Evolutionary conservation across 2,888 invertebrate genomes (phyloP).

Genomic region (Julus scandinavius): DNA sequence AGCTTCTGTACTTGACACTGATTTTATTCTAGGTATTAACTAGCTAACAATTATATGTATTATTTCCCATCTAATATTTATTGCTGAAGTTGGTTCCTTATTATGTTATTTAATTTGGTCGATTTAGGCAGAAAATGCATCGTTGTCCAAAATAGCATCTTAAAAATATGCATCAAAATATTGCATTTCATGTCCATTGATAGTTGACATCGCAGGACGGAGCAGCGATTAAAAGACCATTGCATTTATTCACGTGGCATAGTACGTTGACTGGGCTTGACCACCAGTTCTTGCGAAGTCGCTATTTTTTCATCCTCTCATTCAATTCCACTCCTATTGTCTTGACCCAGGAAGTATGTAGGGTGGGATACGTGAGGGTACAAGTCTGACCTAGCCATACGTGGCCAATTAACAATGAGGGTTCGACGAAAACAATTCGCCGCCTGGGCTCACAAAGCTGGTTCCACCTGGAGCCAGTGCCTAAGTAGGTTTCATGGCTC

Average conservation of each 20-base stretch:
- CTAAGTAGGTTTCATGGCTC: conserved; percentile 24
- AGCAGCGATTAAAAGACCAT: background rate
- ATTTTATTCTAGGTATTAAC: too few relatives aligned
- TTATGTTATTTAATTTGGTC: too few relatives aligned
- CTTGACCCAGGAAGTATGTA: conserved; percentile 33
- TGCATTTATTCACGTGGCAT: background rate
- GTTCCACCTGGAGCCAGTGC: background rate
- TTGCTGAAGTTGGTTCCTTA: too few relatives aligned
- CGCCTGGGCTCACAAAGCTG: background rate
- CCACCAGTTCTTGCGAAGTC: conserved; percentile 2
- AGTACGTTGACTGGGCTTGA: background rate
- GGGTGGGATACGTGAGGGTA: conserved; percentile 26
- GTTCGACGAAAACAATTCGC: background rate
- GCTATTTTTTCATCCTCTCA: background rate
- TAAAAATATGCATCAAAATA: too few relatives aligned
- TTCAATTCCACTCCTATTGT: conserved; percentile 25
- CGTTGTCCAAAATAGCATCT: too few relatives aligned
- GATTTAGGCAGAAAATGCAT: too few relatives aligned
- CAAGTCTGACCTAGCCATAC: conserved; percentile 27
- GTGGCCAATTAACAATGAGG: conserved; percentile 23
- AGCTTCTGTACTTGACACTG: too few relatives aligned
- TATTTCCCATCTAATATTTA: too few relatives aligned
- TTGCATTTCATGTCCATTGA: too few relatives aligned
- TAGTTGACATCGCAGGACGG: background rate
- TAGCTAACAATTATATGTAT: too few relatives aligned